phyloP scores from a whole-genome alignment of 2,797 vertebrate genomes.

The Aphelocoma californica region DNA sequence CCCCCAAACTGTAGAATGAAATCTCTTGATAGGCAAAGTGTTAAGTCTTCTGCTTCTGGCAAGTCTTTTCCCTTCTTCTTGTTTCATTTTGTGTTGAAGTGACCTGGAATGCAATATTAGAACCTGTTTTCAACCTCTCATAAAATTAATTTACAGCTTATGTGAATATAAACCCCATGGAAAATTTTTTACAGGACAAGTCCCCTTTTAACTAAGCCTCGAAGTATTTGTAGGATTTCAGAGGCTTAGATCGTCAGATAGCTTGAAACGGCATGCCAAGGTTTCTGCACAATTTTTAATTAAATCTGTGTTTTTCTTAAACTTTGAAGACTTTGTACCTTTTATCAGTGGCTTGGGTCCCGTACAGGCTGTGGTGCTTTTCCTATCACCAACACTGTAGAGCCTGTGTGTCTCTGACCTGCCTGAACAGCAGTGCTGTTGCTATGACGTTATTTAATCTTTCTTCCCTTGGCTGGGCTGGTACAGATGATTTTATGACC shows the following conservation, averaged over 20 bases:
- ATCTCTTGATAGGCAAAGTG: background rate
- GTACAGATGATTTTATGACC: conserved; percentile 18
- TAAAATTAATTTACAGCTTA: background rate
- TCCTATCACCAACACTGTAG: background rate
- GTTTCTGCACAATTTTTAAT: background rate
- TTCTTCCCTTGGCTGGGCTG: background rate
- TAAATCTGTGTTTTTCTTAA: background rate
- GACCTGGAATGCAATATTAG: background rate
- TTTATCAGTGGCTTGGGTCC: background rate
- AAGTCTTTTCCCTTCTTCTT: background rate
- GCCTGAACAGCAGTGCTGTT: conserved; percentile 9
- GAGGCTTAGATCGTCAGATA: background rate
- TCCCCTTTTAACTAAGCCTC: background rate
- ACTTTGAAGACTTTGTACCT: background rate
- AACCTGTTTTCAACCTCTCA: background rate
- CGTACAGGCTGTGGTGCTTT: background rate
- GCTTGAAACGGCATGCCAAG: background rate
- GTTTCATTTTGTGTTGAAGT: conserved; percentile 9
- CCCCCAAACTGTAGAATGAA: background rate
- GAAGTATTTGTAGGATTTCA: background rate
- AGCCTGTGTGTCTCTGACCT: background rate
- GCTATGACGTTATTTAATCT: background rate
- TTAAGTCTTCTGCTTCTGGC: background rate
- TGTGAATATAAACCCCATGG: background rate
- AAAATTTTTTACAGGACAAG: background rate